A percentile compares a stretch with the other conserved stretches of the same genome.
These are phyloP conservation scores for Cnemophilus loriae DNA, from an alignment of 2,113 vertebrate species.

Conservation along the genomic window DNA sequence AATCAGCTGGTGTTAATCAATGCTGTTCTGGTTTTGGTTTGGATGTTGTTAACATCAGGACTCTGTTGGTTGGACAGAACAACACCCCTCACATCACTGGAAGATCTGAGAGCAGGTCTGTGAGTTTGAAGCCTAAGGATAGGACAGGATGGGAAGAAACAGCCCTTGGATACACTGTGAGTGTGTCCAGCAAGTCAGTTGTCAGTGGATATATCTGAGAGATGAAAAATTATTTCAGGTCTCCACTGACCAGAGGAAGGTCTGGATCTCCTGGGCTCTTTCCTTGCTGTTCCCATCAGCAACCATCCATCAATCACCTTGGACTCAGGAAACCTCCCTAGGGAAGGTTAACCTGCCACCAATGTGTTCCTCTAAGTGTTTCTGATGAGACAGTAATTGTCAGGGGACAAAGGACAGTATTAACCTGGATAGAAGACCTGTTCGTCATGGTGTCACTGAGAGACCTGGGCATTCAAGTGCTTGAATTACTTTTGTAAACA, in stretches of 20 bases:
- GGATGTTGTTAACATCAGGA: background rate
- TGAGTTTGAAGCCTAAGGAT: background rate
- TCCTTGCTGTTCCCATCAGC: background rate
- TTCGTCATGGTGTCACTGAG: background rate
- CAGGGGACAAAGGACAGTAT: background rate
- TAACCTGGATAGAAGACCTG: background rate
- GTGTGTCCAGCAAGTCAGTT: background rate
- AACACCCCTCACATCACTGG: background rate
- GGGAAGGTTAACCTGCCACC: background rate
- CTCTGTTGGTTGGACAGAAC: background rate
- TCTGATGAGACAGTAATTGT: background rate
- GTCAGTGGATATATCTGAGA: background rate
- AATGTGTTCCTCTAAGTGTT: background rate
- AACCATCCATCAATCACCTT: background rate
- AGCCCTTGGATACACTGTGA: background rate
- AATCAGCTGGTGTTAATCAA: slow-evolving; percentile 47
- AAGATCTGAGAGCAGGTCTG: background rate
- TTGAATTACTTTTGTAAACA: background rate
- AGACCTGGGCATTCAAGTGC: background rate
- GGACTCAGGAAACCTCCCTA: background rate
- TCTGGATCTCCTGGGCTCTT: background rate
- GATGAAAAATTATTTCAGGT: background rate
- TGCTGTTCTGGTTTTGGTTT: slow-evolving; percentile 17
- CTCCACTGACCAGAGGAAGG: background rate
- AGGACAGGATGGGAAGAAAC: background rate